Conservation (phyloP, 1,140 invertebrate species). For the Pseudobourletiella spinata region DNA sequence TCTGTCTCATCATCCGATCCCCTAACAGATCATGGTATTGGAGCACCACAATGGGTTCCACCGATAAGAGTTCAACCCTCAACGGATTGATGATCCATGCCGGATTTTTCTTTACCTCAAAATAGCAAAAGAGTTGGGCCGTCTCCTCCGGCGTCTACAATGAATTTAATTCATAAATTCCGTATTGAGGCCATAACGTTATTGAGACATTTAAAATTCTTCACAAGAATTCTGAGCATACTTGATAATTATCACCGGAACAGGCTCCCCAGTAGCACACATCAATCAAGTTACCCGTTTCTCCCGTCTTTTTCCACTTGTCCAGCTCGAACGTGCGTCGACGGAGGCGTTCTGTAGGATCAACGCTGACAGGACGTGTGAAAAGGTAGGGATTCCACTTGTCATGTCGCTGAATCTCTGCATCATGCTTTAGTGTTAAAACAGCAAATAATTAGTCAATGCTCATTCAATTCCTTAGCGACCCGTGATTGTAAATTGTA, state of each 20-base stretch:
- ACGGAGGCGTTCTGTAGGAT: too few relatives aligned
- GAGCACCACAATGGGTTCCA: neutral
- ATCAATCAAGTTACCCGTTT: too few relatives aligned
- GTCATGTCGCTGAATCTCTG: too few relatives aligned
- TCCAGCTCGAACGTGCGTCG: too few relatives aligned
- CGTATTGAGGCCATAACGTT: neutral
- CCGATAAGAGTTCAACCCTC: constrained; percentile 8
- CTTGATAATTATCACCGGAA: constrained; percentile 5
- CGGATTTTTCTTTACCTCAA: neutral
- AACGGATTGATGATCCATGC: constrained; percentile 13
- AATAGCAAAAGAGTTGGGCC: constrained; percentile 14
- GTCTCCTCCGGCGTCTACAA: neutral
- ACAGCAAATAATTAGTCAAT: too few relatives aligned
- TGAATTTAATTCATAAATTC: neutral
- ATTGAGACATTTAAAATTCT: too few relatives aligned
- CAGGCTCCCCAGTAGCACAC: constrained; percentile 39
- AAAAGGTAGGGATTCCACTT: too few relatives aligned
- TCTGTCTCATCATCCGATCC: neutral
- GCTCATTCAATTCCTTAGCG: too few relatives aligned
- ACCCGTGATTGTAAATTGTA: too few relatives aligned
- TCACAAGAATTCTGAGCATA: neutral
- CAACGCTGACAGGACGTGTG: too few relatives aligned
- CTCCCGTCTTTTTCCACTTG: too few relatives aligned
- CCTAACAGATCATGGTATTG: constrained; percentile 8
- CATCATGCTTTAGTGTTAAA: too few relatives aligned